phyloP scores from a whole-genome alignment of 2,797 vertebrate species.

The Podargus strigoides region DNA sequence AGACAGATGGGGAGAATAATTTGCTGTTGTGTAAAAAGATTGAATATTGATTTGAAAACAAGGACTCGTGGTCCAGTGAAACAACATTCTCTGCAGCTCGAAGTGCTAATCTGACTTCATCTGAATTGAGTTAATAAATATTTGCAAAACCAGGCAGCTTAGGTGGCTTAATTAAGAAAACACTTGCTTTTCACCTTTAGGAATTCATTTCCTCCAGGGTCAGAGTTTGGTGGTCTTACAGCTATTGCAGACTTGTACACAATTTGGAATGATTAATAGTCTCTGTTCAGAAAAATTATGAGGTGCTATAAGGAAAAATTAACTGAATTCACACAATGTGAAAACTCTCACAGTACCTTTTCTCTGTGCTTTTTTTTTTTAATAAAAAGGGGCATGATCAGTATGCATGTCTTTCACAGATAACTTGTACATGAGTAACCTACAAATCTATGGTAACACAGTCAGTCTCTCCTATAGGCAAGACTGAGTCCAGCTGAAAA shows the following conservation, averaged over 20 bases:
- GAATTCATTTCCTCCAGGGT: conserved; percentile 69
- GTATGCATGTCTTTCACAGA: neutral
- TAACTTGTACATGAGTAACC: neutral
- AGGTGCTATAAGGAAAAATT: conserved; percentile 66
- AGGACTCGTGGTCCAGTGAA: conserved; percentile 6
- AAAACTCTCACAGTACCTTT: conserved; percentile 11
- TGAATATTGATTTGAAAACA: conserved; percentile 32
- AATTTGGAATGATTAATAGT: conserved; percentile 66
- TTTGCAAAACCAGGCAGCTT: conserved; percentile 58
- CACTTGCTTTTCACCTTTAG: conserved; percentile 67
- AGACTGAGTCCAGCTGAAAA: neutral
- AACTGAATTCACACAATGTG: conserved; percentile 57
- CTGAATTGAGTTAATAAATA: conserved; percentile 48
- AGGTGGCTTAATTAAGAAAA: conserved; percentile 74
- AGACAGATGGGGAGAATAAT: conserved; percentile 41
- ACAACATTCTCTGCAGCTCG: conserved; percentile 28
- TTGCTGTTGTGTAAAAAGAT: conserved; percentile 31
- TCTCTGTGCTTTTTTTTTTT: neutral
- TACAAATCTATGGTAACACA: neutral
- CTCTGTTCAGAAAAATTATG: conserved; percentile 65
- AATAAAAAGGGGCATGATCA: neutral
- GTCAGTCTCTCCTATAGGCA: neutral
- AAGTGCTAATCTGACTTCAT: conserved; percentile 60
- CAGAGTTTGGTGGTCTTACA: conserved; percentile 66
- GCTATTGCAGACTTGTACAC: conserved; percentile 55